Evolutionary conservation across 2,888 invertebrate species (phyloP), one percentile per base, ranked within the genome.

Genomic region (Lymantria dispar): DNA sequence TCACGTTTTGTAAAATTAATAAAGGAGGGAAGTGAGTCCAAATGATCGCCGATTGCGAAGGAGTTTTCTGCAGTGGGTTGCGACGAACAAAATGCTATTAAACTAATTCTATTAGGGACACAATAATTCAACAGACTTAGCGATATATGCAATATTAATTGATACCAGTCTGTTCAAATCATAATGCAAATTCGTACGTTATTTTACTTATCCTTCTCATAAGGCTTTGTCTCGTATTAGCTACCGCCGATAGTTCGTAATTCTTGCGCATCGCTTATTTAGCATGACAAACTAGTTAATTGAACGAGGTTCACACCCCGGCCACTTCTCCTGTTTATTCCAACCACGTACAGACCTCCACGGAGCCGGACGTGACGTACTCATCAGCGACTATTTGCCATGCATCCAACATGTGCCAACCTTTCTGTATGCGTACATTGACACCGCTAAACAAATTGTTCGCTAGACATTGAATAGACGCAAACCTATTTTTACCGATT

Each of bases 321-420:
- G 50, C 47, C 49, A 58, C 22, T 22, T 22, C 54, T 49, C 51
- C 59, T 64, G 54, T 74, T 65, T 77, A 87, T 87, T 83, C 87
- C 52, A 51, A 63, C 52, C 84, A 84, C 85, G 87, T 78, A 66
- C 69, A 58, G 87, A 87, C 87, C 87, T 85, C 86, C 86, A 58
- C 70, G 58, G 74, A 71, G 72, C 73, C 76, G 76, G 76, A 85
- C 86, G 86, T 85, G 86, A 83, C 76, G 70, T 66, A 70, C 72
- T 8, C 30, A 13, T 11, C 70, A 69, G 70, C 71, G 70, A 67
- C 60, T 53, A 67, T 62, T 64, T 64, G 69, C 63, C 58, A 72
- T 64, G 66, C 69, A 70, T 67, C 60, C 54, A 60, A 56, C 56
- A 57, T 60, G 56, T 63, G 57, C 56, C 54, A 59, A 57, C 58